Evolutionary conservation across 1,140 invertebrate species (phyloP), one percentile per base, ranked within the genome.

Genomic region (Aphaenogaster ashmeadi): DNA sequence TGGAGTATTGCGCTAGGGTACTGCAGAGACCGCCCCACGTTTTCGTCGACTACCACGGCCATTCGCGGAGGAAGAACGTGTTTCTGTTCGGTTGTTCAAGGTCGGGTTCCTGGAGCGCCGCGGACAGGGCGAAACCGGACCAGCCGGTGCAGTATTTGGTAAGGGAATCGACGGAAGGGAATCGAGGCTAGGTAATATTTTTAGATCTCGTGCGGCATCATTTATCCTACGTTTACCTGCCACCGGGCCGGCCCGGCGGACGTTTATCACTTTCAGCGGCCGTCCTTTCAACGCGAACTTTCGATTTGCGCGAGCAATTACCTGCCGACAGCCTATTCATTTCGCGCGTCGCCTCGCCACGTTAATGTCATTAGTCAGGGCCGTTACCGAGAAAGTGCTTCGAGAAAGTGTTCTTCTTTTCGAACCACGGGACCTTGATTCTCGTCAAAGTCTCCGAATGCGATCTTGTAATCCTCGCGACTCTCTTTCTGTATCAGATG

Each of bases 1-100:
- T 97, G 93, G 97, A 97, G 91, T 97, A 97, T 92, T 95, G 96
- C 90, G 95, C 95, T 33, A 96, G 96, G 80, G 96, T 97, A 47
- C 94, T 97, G 93, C 96, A 96, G 89, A 96, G 96, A 71, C 95
- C 96, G 7, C 97, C 97, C 5, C 95, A 97, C 91, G 96, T 98
- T n/a, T 98, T 97, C 94, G 98, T 98, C 94, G 98, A 99, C 96
- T 98, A 98, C 92, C 98, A 99, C 95, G 98, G 98, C 3, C 98
- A 99, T 94, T 99, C 98, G 33, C 96, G 98, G 52, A 96, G 97
- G 93, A 98, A 98, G 96, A 99, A 99, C 93, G 97, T 98, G 64
- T 99, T 99, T 96, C 96, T 98, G 87, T 98, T 98, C 94, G 98
- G 98, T 47, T 99, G 98, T 94, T 98, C 97, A 89, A 97, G 95